These are phyloP conservation scores for Diploscapter pachys DNA, from an alignment of 1,140 invertebrate species.

Conservation along the genomic window DNA sequence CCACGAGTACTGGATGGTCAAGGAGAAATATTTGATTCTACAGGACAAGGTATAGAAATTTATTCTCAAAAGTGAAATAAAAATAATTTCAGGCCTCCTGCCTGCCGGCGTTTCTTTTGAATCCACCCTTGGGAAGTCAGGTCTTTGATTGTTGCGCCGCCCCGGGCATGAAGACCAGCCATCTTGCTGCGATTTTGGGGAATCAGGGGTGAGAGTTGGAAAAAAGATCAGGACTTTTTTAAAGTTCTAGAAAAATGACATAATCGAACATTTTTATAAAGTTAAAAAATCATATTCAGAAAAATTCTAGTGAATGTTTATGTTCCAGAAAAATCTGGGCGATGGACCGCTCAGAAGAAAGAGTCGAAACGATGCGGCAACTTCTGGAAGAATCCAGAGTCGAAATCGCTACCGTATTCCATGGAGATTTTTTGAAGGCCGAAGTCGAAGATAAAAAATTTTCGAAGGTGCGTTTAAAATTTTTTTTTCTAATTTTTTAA, in stretches of 20 bases:
- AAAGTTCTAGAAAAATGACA: neutral
- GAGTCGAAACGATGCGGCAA: conserved; percentile 68
- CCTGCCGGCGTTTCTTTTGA: conserved; percentile 73
- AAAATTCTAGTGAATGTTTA: too few species aligned
- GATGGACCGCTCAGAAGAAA: conserved; percentile 71
- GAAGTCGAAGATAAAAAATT: conserved; percentile 63
- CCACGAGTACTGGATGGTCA: conserved; percentile 69
- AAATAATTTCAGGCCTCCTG: conserved; percentile 74
- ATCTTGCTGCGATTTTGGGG: conserved; percentile 75
- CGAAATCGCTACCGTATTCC: conserved; percentile 36
- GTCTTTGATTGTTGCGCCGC: conserved; percentile 90
- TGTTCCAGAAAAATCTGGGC: conserved; percentile 72
- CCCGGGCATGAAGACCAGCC: conserved; percentile 90
- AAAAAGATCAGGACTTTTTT: conserved; percentile 56
- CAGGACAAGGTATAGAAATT: conserved; percentile 80
- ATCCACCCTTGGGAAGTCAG: conserved; percentile 67
- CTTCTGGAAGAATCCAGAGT: conserved; percentile 63
- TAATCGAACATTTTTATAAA: too few species aligned
- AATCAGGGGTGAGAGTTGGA: conserved; percentile 66
- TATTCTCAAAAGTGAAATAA: conserved; percentile 16
- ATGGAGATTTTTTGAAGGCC: conserved; percentile 72
- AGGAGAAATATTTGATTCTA: conserved; percentile 72
- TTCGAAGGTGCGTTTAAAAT: conserved; percentile 17
- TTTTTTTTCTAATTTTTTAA: neutral
- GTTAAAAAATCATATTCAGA: too few species aligned